These are phyloP conservation scores for Catagonus wagneri DNA, from an alignment of 2,113 vertebrate species.

Conservation along the genomic window DNA sequence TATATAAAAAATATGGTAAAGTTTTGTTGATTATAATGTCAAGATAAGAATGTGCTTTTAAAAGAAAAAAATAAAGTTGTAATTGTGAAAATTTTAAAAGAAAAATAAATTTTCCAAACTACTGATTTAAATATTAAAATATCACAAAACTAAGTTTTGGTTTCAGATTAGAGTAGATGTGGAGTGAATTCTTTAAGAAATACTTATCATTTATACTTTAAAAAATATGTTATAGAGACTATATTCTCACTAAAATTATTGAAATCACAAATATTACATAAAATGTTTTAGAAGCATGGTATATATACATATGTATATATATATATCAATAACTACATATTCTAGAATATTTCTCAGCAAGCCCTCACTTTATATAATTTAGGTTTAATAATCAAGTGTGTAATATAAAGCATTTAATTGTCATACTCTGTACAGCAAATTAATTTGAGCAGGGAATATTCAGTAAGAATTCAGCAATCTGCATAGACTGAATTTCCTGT, in stretches of 20 bases:
- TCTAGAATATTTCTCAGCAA: background rate
- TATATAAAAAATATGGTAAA: background rate
- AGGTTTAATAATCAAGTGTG: background rate
- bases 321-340: background rate
- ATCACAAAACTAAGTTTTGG: background rate
- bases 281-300: background rate
- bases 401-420: constrained; percentile 15
- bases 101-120: background rate
- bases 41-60: background rate
- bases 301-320: background rate
- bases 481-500: background rate
- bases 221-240: background rate
- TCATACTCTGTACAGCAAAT: background rate
- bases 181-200: background rate
- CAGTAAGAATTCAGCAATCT: background rate
- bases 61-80: background rate
- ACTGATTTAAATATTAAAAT: background rate
- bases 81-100: background rate
- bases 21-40: background rate
- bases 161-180: background rate
- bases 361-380: background rate
- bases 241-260: background rate
- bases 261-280: background rate
- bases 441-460: background rate
- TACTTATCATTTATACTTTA: background rate